A percentile compares a stretch with the other conserved stretches of the same genome.
Conservation (phyloP, 2,888 invertebrate genomes). For the Tinea semifulvella region DNA sequence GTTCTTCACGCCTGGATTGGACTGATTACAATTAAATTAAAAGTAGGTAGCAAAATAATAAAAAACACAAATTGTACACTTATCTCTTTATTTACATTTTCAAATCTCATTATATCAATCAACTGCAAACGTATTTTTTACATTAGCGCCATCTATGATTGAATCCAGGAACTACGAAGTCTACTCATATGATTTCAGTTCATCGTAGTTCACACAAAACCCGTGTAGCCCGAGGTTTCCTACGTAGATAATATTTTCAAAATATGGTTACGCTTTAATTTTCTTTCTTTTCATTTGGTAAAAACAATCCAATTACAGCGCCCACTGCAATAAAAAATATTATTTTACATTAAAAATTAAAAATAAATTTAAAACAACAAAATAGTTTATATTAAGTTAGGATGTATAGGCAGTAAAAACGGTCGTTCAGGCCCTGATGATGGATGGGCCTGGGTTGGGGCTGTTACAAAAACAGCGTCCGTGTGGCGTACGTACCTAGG, state of each 20-base stretch:
- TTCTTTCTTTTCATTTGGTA: neutral
- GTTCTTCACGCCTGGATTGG: too few relatives aligned
- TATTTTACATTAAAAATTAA: too few relatives aligned
- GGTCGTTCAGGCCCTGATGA: too few relatives aligned
- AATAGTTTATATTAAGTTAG: neutral
- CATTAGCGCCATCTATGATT: neutral
- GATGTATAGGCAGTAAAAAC: too few relatives aligned
- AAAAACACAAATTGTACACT: too few relatives aligned
- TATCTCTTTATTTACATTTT: neutral
- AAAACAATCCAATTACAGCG: neutral
- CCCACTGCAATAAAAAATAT: neutral
- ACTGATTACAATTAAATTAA: too few relatives aligned
- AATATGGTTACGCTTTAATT: neutral
- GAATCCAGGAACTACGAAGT: neutral
- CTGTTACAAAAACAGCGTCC: too few relatives aligned
- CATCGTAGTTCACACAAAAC: neutral
- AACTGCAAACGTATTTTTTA: neutral
- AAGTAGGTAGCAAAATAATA: too few relatives aligned
- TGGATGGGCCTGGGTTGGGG: too few relatives aligned
- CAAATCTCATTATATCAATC: neutral
- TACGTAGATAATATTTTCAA: neutral
- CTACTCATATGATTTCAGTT: neutral
- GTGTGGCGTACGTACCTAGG: too few relatives aligned
- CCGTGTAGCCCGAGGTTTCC: neutral
- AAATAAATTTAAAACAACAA: too few relatives aligned